A percentile compares a stretch with the other conserved stretches of the same genome.
Evolutionary conservation across 2,113 vertebrate species (phyloP).

Genomic region (Edolisoma coerulescens): DNA sequence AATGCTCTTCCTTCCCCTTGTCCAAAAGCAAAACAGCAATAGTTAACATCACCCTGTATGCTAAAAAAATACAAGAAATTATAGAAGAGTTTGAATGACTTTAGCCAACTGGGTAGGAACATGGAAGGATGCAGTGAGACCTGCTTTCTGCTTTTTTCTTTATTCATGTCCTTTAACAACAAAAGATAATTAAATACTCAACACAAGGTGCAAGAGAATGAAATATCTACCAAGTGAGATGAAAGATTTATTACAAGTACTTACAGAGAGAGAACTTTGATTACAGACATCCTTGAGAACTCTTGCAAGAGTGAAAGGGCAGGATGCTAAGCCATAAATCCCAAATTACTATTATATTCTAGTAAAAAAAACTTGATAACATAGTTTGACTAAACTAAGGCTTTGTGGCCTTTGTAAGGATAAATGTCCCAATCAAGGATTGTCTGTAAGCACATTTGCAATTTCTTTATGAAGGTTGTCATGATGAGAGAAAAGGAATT

Average conservation of each 20-base stretch:
- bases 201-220: neutral
- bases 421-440: neutral
- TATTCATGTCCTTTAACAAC: constrained; percentile 34
- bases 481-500: neutral
- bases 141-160: neutral
- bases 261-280: constrained; percentile 27
- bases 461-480: neutral
- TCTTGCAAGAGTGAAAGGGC: constrained; percentile 7
- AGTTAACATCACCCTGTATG: neutral
- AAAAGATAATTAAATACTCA: constrained; percentile 52
- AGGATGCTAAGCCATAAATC: constrained; percentile 44
- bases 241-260: constrained; percentile 56
- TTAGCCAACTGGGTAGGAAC: neutral
- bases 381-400: neutral
- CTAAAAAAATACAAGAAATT: neutral
- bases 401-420: neutral
- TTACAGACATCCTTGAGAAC: constrained; percentile 53
- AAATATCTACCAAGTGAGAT: constrained; percentile 2
- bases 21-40: neutral
- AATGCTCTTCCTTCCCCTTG: neutral
- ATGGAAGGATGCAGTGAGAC: neutral
- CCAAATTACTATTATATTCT: constrained; percentile 7
- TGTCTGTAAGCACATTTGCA: neutral
- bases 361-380: neutral
- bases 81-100: neutral